Conservation (phyloP, 2,113 vertebrate species). For the Hydrochoerus hydrochaeris region DNA sequence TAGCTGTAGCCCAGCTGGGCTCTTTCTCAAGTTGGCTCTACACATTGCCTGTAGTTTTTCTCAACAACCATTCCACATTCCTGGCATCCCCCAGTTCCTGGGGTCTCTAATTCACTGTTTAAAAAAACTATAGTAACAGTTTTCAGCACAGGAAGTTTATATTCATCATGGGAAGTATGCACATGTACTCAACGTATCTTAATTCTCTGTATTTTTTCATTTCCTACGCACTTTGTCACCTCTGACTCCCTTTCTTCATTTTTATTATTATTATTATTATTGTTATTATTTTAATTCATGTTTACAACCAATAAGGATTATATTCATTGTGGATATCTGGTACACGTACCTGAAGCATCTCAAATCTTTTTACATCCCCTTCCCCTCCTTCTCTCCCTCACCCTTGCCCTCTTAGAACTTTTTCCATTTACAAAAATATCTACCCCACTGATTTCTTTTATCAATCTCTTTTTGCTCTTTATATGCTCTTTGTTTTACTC, state of each 20-base stretch:
- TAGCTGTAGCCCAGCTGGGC: not conserved
- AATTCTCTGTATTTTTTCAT: not conserved
- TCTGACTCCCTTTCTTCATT: not conserved
- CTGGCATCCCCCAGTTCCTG: not conserved
- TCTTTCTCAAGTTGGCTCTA: not conserved
- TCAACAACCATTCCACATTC: not conserved
- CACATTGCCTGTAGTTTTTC: not conserved
- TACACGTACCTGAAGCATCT: not conserved
- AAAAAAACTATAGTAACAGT: not conserved
- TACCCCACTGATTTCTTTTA: not conserved
- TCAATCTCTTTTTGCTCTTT: not conserved
- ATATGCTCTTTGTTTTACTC: not conserved
- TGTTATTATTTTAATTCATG: not conserved
- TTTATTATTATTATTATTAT: not conserved
- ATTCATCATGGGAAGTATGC: not conserved
- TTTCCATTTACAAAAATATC: not conserved
- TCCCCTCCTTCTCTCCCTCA: not conserved
- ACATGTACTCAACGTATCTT: not conserved
- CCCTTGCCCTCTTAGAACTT: not conserved
- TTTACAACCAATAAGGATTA: not conserved
- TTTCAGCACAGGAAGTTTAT: not conserved
- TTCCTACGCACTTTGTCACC: not conserved
- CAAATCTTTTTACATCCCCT: not conserved
- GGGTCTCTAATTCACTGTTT: not conserved
- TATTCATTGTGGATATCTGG: not conserved